Conservation (phyloP, 2,888 invertebrate genomes). For the Acleris literana region DNA sequence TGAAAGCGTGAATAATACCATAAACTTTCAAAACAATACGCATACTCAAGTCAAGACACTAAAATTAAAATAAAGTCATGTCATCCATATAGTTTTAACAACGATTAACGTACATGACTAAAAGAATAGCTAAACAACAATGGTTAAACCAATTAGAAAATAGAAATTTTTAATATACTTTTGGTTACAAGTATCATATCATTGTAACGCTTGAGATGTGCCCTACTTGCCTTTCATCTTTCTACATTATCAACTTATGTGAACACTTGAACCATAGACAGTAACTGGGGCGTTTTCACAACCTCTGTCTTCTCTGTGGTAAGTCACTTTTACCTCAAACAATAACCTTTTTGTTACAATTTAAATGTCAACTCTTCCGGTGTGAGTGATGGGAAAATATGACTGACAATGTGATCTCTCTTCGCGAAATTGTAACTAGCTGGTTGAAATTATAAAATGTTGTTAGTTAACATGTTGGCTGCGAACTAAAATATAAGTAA, state of each 20-base stretch:
- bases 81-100: slow-evolving; percentile 3
- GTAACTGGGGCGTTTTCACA: slow-evolving; percentile 56
- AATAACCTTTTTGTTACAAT: slow-evolving; percentile 39
- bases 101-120: neutral
- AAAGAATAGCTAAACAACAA: slow-evolving; percentile 11
- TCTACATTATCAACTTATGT: slow-evolving; percentile 55
- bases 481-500: neutral
- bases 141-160: slow-evolving; percentile 38
- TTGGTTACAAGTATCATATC: slow-evolving; percentile 36
- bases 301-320: slow-evolving; percentile 43
- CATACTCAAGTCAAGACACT: neutral
- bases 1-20: no score
- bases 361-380: slow-evolving; percentile 35
- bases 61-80: slow-evolving; percentile 1
- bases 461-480: slow-evolving; percentile 2
- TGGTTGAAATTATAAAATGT: slow-evolving; percentile 18
- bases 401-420: slow-evolving; percentile 20
- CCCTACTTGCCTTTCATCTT: slow-evolving; percentile 39
- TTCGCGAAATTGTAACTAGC: slow-evolving; percentile 14
- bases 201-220: slow-evolving; percentile 37
- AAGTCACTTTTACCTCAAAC: slow-evolving; percentile 46
- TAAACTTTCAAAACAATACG: no score
- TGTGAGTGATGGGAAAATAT: slow-evolving; percentile 21
- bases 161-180: slow-evolving; percentile 54
- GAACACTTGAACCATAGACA: slow-evolving; percentile 60